Evolutionary conservation across 2,797 vertebrate genomes (phyloP), one percentile per base, ranked within the genome.

Genomic region (Manis javanica): DNA sequence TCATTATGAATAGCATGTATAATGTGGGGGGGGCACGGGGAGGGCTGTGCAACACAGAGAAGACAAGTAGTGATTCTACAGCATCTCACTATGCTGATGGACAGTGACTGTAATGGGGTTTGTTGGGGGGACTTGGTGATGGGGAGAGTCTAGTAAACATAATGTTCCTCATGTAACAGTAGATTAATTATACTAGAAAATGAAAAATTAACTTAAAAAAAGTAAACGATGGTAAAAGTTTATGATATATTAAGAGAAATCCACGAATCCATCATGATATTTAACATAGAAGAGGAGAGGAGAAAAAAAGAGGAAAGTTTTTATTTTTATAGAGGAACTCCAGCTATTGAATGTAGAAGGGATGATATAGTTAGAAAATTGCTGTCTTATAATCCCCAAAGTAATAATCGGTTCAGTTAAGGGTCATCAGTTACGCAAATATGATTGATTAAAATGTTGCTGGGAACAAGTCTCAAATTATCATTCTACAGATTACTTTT

Each of bases 191-290:
- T 39, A 69, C 68, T 39, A 69, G 19, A 69, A 39, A 34, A 68
- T 68, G 16, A 69, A 69, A 69, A 39, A 23, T 69, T 69, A 75
- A 51, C 46, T 51, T 75, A 12, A 51, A 49, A 39, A 39, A 39
- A 69, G 14, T 51, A 51, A 72, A 66, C 29, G 31, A 69, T 53
- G 61, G 2, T 53, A 34, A 90, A 55, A 51, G 37, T 78, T 81
- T 84, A 34, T 96, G 84, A 31, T 89, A 19, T 13, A 74, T n/a
- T 83, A 31, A 75, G 29, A 18, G 71, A 96, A 78, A 66, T 29
- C 16, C 16, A 57, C 51, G n/a, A 81, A 69, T 78, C 42, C 31
- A n/a, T 87, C 23, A 16, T 84, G n/a, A 55, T 75, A 55, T 51
- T 83, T 13, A 87, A 92, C 92, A 90, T 68, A 29, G 88, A 85